phyloP scores from a whole-genome alignment of 1,140 invertebrate species.

The Drosophila pruinosa region DNA sequence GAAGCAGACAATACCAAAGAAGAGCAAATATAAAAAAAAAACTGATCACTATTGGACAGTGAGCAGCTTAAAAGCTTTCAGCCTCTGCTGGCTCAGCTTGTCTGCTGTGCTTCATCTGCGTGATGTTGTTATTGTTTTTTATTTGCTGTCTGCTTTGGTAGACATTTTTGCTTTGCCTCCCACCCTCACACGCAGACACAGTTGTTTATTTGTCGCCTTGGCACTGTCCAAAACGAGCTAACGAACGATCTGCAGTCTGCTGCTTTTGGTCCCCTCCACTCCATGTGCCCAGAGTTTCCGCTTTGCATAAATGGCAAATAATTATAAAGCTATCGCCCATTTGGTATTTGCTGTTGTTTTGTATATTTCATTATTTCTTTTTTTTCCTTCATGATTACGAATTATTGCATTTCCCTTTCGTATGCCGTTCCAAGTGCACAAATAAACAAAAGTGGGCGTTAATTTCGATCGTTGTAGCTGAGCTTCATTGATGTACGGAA shows the following conservation, averaged over 20 bases:
- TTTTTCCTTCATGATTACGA: constrained; percentile 29
- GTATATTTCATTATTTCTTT: not conserved
- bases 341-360: constrained; percentile 36
- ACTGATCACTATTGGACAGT: constrained; percentile 21
- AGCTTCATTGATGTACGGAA: constrained; percentile 28
- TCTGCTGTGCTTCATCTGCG: not conserved
- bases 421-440: constrained; percentile 24
- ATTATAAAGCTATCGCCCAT: constrained; percentile 46
- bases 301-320: constrained; percentile 57
- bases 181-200: constrained; percentile 16
- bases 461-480: constrained; percentile 6
- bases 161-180: constrained; percentile 29
- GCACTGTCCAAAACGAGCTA: constrained; percentile 31
- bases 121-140: constrained; percentile 20
- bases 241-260: constrained; percentile 28
- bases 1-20: constrained; percentile 18
- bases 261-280: not conserved
- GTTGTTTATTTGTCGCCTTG: constrained; percentile 39
- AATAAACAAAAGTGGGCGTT: constrained; percentile 31
- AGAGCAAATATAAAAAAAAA: constrained; percentile 5
- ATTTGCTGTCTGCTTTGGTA: constrained; percentile 28
- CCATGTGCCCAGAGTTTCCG: constrained; percentile 8
- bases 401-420: constrained; percentile 53
- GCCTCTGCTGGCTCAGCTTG: not conserved
- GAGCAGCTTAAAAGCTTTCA: constrained; percentile 35